Evolutionary conservation across 2,113 vertebrate genomes (phyloP).

Genomic region (Solea senegalensis): DNA sequence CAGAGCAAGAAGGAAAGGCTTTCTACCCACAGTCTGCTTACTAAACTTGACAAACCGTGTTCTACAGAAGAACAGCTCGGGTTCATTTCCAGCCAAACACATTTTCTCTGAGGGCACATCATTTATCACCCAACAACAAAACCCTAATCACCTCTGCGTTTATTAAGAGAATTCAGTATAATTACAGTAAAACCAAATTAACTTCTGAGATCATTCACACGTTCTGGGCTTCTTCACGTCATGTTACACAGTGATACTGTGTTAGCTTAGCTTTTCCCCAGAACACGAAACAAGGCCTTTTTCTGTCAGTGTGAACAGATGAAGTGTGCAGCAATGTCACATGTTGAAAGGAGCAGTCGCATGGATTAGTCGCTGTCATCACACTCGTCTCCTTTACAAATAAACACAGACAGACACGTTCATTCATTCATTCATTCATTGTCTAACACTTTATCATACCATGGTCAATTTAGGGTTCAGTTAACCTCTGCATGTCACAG

Average conservation of each 20-base stretch:
- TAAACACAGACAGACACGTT: neutral
- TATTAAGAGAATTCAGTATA: neutral
- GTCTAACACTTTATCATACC: too few species aligned
- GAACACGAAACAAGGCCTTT: neutral
- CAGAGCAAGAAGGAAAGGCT: slow-evolving; percentile 13
- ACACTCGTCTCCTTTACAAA: neutral
- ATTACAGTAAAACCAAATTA: neutral
- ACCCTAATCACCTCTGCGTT: neutral
- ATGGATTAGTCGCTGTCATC: neutral
- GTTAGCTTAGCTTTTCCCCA: neutral
- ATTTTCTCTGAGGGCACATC: neutral
- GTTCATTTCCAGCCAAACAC: neutral
- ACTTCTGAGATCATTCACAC: neutral
- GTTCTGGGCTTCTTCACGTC: neutral
- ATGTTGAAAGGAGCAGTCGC: slow-evolving; percentile 1
- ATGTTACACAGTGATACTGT: neutral
- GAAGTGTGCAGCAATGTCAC: too few species aligned
- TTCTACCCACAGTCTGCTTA: neutral
- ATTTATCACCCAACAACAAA: too few species aligned
- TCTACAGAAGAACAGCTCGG: neutral
- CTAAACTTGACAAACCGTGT: neutral
- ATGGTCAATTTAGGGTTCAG: too few species aligned
- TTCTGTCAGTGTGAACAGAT: neutral
- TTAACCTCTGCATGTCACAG: too few species aligned
- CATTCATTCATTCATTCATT: too few species aligned